A percentile compares a stretch with the other conserved stretches of the same genome.
Evolutionary conservation across 2,113 vertebrate genomes (phyloP).

Genomic region (Engraulis encrasicolus): DNA sequence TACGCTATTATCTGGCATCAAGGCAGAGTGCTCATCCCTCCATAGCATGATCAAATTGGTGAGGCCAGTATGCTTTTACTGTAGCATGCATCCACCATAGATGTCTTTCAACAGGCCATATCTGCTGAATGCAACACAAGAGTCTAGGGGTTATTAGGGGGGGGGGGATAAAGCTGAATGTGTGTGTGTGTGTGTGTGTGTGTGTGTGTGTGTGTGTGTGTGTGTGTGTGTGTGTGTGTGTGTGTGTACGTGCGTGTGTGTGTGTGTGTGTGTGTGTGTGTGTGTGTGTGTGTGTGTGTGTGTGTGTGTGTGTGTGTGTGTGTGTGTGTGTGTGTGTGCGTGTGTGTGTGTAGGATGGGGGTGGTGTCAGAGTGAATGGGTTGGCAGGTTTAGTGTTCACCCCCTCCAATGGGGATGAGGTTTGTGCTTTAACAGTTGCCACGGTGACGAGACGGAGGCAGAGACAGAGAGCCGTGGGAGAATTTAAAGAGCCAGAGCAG

Average conservation of each 20-base stretch:
- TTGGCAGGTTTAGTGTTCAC: not conserved
- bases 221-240: too few species aligned
- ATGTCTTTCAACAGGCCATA: not conserved
- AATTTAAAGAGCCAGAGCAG: constrained; percentile 3
- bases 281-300: too few species aligned
- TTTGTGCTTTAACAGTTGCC: constrained; percentile 37
- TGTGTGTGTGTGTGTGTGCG: not conserved
- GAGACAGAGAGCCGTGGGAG: not conserved
- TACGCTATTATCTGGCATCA: not conserved
- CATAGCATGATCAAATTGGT: not conserved
- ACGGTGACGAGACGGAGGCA: constrained; percentile 32
- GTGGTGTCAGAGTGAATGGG: not conserved
- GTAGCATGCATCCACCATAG: not conserved
- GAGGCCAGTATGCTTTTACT: not conserved
- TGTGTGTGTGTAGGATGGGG: too few species aligned
- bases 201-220: too few species aligned
- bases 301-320: too few species aligned
- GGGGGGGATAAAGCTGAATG: not conserved
- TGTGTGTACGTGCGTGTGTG: too few species aligned
- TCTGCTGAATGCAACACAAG: not conserved
- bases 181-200: too few species aligned
- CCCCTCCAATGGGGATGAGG: constrained; percentile 32
- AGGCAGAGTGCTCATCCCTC: not conserved
- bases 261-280: too few species aligned
- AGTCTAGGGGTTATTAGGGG: not conserved